These are phyloP conservation scores for Argopecten irradians DNA, from an alignment of 1,140 invertebrate species.

Conservation along the genomic window DNA sequence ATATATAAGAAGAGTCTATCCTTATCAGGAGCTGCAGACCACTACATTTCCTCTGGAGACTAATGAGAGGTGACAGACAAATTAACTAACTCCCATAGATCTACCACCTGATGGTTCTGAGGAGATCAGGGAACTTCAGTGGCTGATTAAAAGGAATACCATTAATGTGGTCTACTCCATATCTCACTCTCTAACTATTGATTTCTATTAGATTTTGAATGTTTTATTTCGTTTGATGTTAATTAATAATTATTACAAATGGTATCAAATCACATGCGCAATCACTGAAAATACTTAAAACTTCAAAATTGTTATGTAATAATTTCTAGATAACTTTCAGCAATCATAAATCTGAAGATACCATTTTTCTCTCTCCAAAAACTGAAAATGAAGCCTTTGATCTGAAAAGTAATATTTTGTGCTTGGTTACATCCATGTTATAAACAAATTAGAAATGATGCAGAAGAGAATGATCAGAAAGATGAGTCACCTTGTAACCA, in stretches of 20 bases:
- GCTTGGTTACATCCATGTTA: background rate
- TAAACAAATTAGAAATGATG: constrained; percentile 1
- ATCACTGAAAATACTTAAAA: too few relatives aligned
- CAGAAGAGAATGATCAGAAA: background rate
- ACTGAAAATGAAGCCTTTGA: too few relatives aligned
- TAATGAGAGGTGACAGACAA: background rate
- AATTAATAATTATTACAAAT: too few relatives aligned
- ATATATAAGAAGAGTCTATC: background rate
- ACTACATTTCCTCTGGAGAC: constrained; percentile 15
- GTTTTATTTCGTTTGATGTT: too few relatives aligned
- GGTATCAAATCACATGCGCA: too few relatives aligned
- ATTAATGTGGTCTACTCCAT: too few relatives aligned
- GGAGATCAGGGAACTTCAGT: background rate
- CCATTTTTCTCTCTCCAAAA: background rate
- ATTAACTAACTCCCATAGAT: background rate
- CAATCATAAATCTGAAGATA: too few relatives aligned
- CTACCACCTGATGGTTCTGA: background rate
- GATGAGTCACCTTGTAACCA: constrained; percentile 12
- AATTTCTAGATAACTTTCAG: too few relatives aligned
- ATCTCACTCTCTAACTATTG: too few relatives aligned
- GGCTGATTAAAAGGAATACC: background rate
- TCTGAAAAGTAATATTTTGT: background rate
- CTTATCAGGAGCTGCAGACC: background rate
- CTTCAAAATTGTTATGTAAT: too few relatives aligned
- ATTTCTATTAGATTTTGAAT: too few relatives aligned